Conservation (phyloP, 1,140 invertebrate species). For the Acromyrmex charruanus region DNA sequence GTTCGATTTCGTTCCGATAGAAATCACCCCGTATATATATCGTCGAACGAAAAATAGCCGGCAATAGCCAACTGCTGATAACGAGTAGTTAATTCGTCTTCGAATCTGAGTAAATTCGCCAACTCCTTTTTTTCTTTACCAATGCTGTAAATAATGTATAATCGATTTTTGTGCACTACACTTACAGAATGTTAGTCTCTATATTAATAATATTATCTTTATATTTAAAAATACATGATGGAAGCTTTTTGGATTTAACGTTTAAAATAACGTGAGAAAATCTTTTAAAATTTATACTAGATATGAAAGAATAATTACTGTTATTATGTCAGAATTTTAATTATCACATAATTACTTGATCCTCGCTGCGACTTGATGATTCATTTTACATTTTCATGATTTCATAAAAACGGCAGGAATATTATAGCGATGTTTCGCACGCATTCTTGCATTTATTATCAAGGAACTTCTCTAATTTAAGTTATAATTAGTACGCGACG, state of each 20-base stretch:
- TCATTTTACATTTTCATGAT: neutral
- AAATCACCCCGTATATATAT: constrained; percentile 31
- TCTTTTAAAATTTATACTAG: neutral
- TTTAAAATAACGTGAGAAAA: neutral
- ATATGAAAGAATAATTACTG: neutral
- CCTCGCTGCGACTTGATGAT: neutral
- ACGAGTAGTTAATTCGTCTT: constrained; percentile 35
- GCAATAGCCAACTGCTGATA: constrained; percentile 10
- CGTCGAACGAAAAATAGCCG: constrained; percentile 15
- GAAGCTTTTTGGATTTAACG: neutral
- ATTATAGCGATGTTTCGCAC: constrained; percentile 13
- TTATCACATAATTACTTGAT: neutral
- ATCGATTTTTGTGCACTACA: neutral
- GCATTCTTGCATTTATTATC: constrained; percentile 28
- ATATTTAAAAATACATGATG: neutral
- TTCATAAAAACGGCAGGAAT: neutral
- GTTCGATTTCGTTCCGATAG: constrained; percentile 31
- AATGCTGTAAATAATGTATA: neutral
- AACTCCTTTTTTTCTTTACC: neutral
- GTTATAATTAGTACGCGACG: constrained; percentile 39
- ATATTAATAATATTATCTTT: neutral
- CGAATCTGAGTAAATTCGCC: neutral
- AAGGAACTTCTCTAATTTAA: constrained; percentile 21
- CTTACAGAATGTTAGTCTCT: neutral
- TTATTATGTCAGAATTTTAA: neutral